Base-by-base conservation (phyloP, 1,140 invertebrate genomes). In the Calycopis cecrops region DNA sequence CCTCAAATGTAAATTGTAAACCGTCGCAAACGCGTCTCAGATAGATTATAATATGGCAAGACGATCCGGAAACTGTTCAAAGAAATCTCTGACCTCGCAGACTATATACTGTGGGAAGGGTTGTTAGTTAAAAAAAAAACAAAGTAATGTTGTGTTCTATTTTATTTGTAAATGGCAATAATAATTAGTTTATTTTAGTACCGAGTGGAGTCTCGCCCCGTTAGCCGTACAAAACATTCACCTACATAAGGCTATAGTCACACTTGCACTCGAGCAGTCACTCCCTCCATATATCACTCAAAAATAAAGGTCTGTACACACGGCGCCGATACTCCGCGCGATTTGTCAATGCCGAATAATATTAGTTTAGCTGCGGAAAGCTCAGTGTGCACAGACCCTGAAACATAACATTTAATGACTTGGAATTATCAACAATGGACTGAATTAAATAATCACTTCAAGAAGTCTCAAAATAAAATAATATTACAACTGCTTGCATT, bases 161-260 rank as follows among this genome's bases (percentile, higher is more conserved):
- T 44, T 44, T 44, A 44, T 44, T 44, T 44, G 40, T 44, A 44
- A 44, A 44, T 44, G 40, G 40, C 40, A 44, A 44, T 44, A 44
- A 44, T 44, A 16, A 16, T 44, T 44, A 44, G 14, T 44, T 44
- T 44, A 16, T 44, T 17, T 40, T 44, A 44, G 40, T 44, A 44
- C 40, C 40, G 12, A 16, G 14, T 44, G 14, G 40, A 44, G 40
- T 44, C 16, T 12, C 9, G 14, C 17, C 40, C 40, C 40, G 16
- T 42, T 12, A 17, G 16, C 17, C 14, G 14, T 16, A 44, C 40
- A 44, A 40, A 44, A 44, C 40, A 16, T 44, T 44, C 17, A 44
- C 10, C 12, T 44, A 16, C 17, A 9, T 16, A 16, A 14, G 17
- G 17, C 12, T n/a, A 16, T 16, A 9, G 16, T 16, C 12, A 42